Conservation (phyloP, 2,888 invertebrate genomes). For the Synanthedon myopaeformis region DNA sequence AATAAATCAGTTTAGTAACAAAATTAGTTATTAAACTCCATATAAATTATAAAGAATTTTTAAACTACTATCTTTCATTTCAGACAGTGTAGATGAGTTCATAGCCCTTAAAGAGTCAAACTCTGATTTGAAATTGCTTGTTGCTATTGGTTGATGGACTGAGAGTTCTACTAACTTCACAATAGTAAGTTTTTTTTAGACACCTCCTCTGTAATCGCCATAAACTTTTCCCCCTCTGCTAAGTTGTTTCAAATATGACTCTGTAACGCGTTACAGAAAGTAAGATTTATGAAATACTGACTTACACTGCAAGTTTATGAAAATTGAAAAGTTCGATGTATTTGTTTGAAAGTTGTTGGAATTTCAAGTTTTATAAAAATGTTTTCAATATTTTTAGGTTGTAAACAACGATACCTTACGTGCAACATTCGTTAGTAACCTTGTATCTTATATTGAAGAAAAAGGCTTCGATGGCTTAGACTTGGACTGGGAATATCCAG, state of each 20-base stretch:
- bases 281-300: too few species aligned
- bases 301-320: too few species aligned
- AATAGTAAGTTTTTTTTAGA: conserved; percentile 12
- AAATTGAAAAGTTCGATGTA: too few species aligned
- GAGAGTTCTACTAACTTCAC: conserved; percentile 65
- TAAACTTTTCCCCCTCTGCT: too few species aligned
- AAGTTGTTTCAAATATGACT: too few species aligned
- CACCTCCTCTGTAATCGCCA: too few species aligned
- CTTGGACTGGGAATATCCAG: conserved; percentile 74
- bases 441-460: conserved; percentile 30
- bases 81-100: conserved; percentile 23
- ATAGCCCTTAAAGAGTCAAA: conserved; percentile 38
- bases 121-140: conserved; percentile 39
- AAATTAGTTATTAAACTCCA: too few species aligned
- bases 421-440: conserved; percentile 25
- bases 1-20: too few species aligned
- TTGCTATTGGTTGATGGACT: conserved; percentile 55
- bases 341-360: too few species aligned
- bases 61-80: not conserved
- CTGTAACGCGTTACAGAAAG: too few species aligned
- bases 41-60: too few species aligned
- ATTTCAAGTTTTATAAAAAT: too few species aligned
- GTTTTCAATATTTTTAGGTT: conserved; percentile 5
- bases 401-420: conserved; percentile 8
- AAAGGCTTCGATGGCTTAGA: conserved; percentile 71